A percentile compares a stretch with the other conserved stretches of the same genome.
These are phyloP conservation scores for Falcunculus frontatus DNA, from an alignment of 2,113 vertebrate species.

Conservation along the genomic window DNA sequence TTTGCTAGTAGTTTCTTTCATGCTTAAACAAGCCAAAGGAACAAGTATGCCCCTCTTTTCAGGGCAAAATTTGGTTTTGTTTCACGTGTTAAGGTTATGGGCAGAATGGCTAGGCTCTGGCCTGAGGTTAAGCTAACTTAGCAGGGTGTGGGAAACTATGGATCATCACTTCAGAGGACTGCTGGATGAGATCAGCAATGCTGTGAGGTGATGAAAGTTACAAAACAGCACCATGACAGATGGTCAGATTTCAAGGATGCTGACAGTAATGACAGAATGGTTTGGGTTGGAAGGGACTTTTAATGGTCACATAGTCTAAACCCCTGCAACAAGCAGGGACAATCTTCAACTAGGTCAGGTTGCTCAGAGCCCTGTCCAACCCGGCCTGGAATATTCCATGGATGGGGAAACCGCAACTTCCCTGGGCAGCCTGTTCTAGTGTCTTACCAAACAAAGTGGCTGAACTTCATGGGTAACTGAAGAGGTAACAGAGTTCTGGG, in stretches of 20 bases:
- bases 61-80: neutral
- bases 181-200: neutral
- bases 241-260: neutral
- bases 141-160: neutral
- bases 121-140: neutral
- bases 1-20: neutral
- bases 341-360: neutral
- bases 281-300: neutral
- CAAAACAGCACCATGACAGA: neutral
- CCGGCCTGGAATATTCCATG: neutral
- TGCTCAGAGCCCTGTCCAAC: neutral
- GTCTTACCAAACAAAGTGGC: neutral
- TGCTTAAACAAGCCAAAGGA: neutral
- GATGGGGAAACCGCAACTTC: neutral
- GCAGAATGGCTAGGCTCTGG: neutral
- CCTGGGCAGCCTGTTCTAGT: neutral
- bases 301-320: neutral
- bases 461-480: neutral
- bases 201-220: neutral
- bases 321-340: neutral
- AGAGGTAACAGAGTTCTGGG: neutral
- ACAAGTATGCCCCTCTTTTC: neutral
- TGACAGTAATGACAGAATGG: neutral
- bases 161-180: neutral
- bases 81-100: neutral